Base-by-base conservation (phyloP, 2,113 vertebrate species). In the Strigops habroptila region DNA sequence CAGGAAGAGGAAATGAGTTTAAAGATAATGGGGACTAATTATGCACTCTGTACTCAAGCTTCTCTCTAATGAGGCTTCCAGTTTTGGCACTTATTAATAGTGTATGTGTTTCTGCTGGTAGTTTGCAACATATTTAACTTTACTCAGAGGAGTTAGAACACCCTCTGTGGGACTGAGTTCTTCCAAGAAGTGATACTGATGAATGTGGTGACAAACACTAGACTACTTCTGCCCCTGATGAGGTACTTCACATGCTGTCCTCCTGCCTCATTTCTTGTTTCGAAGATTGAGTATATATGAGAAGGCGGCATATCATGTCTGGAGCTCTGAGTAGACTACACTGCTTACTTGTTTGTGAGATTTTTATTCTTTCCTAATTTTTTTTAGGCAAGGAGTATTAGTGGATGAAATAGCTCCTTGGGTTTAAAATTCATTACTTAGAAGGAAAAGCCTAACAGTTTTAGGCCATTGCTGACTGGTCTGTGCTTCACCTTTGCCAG, bases 11-110 rank as follows among this genome's bases (percentile, higher is more conserved):
- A 96, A 91, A 88, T 75, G 14, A 94, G 60, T 81, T 94, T 90
- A 88, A 83, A 93, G 91, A 83, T 67, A 88, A 68, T 43, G 41
- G 60, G 10, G 31, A 76, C 71, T 88, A 91, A 90, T 95, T 90
- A 86, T 64, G 62, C 39, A 48, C 68, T 71, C 39, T 55, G 71
- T 86, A 60, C 37, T 86, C 53, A 83, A 88, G 18, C 62, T 77
- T 59, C 65, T 71, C 31, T 85, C 49, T 91, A 88, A 86, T 71
- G 85, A 86, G 43, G 24, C 63, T 93, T 86, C 43, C n/a, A 71
- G 65, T 93, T 95, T 87, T 31, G 64, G 51, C 39, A 25, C 60
- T 86, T 75, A 71, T n/a, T 86, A 64, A 68, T 64, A 83, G n/a
- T 27, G 17, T 37, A 74, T 51, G 17, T 57, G 28, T 81, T 83